Base-by-base conservation (phyloP, 2,113 vertebrate species). In the Chunga burmeisteri region DNA sequence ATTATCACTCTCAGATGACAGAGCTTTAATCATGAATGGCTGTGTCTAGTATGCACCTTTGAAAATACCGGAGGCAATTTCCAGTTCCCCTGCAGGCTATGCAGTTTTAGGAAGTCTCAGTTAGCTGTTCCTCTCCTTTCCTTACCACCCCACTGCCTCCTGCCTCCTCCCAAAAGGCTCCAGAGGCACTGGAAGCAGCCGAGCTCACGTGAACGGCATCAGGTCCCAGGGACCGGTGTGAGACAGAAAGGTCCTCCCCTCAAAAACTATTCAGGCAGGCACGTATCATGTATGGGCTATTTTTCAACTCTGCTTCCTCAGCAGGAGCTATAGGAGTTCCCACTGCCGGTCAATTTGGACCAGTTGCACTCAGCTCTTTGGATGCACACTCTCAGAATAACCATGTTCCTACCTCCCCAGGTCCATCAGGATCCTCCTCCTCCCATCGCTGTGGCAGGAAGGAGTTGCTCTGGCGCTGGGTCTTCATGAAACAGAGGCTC, bases 271-370 rank as follows among this genome's bases (percentile, higher is more conserved):
- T 52, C 23, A 36, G 63, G 14, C 32, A 66, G 75, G 17, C 44
- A 79, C 0, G 0, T 63, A 23, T 62, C 79, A 71, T 4, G 0
- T 13, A 3, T 14, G 27, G 59, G 40, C 21, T 52, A 32, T 46
- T 91, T 65, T 47, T 15, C 66, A 83, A 5, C 58, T 55, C 44
- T 3, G 9, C 32, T 90, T 84, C 72, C 93, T 50, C 79, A 82
- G 61, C 53, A 72, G 38, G 53, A 88, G 63, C 74, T 32, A 15
- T 2, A 75, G 66, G 17, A 62, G 19, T 18, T 65, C 49, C 42
- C 53, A 36, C 18, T 2, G 1, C 9, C 0, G 2, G 29, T 44
- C n/a, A 32, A 59, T 17, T 29, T 2, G 2, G 50, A 79, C 22
- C 3, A 1, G 2, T 38, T 3, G 7, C 38, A 30, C 30, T 53